A percentile compares a stretch with the other conserved stretches of the same genome.
Conservation (phyloP, 2,797 vertebrate species). For the Halcyon chelicuti region DNA sequence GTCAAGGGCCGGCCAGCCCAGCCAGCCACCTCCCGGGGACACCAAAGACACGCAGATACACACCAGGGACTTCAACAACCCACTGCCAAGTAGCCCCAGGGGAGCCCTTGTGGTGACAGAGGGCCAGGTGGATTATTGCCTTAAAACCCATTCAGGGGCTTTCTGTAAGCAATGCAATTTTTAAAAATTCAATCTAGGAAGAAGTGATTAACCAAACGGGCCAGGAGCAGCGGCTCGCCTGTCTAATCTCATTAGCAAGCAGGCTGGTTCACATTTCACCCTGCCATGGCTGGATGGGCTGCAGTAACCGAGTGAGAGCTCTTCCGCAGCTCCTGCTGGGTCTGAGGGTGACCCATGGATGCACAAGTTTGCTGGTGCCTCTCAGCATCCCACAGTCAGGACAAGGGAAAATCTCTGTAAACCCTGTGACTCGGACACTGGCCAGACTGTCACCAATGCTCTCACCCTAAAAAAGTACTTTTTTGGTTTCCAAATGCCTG, state of each 20-base stretch:
- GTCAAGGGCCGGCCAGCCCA: not conserved
- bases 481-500: fast-evolving
- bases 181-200: not conserved
- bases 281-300: not conserved
- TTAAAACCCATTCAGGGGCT: conserved; percentile 13
- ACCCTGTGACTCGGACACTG: not conserved
- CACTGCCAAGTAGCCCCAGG: not conserved
- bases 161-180: conserved; percentile 39
- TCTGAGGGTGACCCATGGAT: not conserved
- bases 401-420: not conserved
- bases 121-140: not conserved
- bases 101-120: not conserved
- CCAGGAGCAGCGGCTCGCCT: not conserved
- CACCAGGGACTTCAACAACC: not conserved
- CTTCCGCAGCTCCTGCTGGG: not conserved
- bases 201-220: not conserved
- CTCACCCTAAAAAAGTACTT: not conserved
- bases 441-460: not conserved
- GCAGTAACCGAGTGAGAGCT: not conserved
- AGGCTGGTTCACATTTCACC: not conserved
- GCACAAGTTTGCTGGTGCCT: fast-evolving
- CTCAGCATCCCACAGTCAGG: not conserved
- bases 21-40: conserved; percentile 13
- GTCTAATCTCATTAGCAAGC: not conserved
- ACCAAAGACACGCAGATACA: not conserved